Percentiles rank a stretch among this genome's conserved stretches.
phyloP scores from a whole-genome alignment of 2,888 invertebrate genomes.

The Taenaris catops region DNA sequence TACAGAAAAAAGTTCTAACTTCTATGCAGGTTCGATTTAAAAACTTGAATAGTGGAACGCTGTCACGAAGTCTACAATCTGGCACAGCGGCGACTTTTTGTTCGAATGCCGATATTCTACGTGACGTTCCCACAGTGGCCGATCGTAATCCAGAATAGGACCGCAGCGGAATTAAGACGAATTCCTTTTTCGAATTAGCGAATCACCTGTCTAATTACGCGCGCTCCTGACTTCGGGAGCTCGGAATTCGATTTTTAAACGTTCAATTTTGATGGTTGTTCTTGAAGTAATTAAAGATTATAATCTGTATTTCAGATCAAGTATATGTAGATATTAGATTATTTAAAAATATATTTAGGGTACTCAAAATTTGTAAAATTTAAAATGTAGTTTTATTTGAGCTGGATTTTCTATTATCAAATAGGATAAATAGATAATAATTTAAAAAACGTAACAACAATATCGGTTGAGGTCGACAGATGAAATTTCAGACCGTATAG shows the following conservation, averaged over 20 bases:
- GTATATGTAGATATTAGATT: too few species aligned
- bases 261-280: constrained; percentile 16
- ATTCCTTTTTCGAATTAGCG: constrained; percentile 73
- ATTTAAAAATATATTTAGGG: too few species aligned
- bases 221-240: constrained; percentile 32
- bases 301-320: constrained; percentile 1
- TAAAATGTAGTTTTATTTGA: too few species aligned
- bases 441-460: too few species aligned
- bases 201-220: constrained; percentile 76
- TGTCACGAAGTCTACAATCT: constrained; percentile 23
- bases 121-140: constrained; percentile 73
- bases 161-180: constrained; percentile 53
- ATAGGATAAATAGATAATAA: too few species aligned
- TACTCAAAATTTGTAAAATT: too few species aligned
- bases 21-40: neutral
- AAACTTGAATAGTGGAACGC: constrained; percentile 5
- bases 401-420: too few species aligned
- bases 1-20: constrained; percentile 13
- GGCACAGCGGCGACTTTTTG: constrained; percentile 51
- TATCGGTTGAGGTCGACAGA: too few species aligned
- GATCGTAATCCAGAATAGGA: constrained; percentile 40
- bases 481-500: too few species aligned
- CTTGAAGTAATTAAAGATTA: constrained; percentile 1
- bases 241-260: constrained; percentile 37
- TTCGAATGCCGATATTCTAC: constrained; percentile 66